Evolutionary conservation across 2,888 invertebrate genomes (phyloP).

Genomic region (Lepas anatifera): DNA sequence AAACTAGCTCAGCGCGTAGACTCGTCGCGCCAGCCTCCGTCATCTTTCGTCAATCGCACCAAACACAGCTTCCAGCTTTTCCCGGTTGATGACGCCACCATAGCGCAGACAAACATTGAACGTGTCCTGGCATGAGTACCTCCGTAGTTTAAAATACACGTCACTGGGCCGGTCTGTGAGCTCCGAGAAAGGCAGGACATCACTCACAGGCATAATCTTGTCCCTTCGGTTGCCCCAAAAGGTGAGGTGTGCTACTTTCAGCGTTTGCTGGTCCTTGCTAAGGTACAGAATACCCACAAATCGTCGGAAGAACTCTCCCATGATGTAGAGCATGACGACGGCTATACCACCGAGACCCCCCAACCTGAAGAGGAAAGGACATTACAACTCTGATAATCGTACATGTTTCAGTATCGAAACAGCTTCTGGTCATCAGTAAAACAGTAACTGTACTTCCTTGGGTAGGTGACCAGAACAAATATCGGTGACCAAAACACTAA

Average conservation of each 20-base stretch:
- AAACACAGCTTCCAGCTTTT: not conserved
- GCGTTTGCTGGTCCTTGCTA: not conserved
- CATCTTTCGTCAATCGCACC: not conserved
- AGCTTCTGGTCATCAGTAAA: not conserved
- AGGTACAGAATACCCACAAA: not conserved
- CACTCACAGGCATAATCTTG: not conserved
- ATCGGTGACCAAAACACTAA: not conserved
- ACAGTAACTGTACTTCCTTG: too few relatives aligned
- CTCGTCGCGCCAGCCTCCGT: too few relatives aligned
- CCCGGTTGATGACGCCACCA: not conserved
- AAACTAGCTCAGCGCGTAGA: too few relatives aligned
- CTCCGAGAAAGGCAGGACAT: not conserved
- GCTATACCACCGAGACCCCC: not conserved
- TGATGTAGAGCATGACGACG: not conserved
- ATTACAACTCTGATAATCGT: too few relatives aligned
- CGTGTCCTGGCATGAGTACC: not conserved
- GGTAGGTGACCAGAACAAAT: too few relatives aligned
- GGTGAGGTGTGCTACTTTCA: not conserved
- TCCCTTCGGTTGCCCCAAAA: not conserved
- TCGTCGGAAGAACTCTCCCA: slow-evolving; percentile 4
- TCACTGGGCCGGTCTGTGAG: not conserved
- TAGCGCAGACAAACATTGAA: not conserved
- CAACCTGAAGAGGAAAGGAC: not conserved
- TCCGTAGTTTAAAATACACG: not conserved
- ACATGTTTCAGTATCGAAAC: too few relatives aligned